Percentiles rank a stretch among this genome's conserved stretches.
These are phyloP conservation scores for Pipistrellus pygmaeus DNA, from an alignment of 2,797 vertebrate genomes.

Conservation along the genomic window DNA sequence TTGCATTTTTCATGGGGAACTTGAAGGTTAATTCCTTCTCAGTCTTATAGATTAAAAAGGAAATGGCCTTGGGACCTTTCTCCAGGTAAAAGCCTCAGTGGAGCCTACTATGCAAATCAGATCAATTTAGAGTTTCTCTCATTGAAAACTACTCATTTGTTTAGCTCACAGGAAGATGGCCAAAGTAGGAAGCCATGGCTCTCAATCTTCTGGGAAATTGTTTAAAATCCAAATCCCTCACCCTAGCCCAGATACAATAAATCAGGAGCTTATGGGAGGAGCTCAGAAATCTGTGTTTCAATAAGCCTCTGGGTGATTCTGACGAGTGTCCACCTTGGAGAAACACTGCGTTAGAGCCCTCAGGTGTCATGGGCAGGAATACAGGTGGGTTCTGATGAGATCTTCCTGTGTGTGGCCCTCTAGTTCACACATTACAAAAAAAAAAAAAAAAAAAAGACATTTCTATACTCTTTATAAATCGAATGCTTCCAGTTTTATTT, in stretches of 20 bases:
- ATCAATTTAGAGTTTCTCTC: background rate
- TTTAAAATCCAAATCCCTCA: constrained; percentile 5
- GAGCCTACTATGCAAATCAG: background rate
- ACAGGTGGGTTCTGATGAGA: too few relatives aligned
- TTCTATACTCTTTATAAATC: constrained; percentile 11
- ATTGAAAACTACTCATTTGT: background rate
- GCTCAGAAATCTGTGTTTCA: background rate
- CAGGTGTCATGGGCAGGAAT: background rate
- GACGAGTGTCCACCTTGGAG: background rate
- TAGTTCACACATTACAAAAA: background rate
- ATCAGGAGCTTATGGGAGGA: background rate
- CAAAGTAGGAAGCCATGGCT: background rate
- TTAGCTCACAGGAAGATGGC: background rate
- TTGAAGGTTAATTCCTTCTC: constrained; percentile 50
- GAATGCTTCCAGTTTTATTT: constrained; percentile 29
- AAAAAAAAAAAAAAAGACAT: background rate
- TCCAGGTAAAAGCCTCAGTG: background rate
- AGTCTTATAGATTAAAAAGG: background rate
- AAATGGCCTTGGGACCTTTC: constrained; percentile 22
- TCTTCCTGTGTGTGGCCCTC: background rate
- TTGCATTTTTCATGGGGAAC: background rate
- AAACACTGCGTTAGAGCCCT: background rate
- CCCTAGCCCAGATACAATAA: background rate
- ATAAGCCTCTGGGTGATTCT: background rate
- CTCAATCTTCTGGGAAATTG: background rate